These are phyloP conservation scores for Lepidurus apus DNA, from an alignment of 1,140 invertebrate species.

Conservation along the genomic window DNA sequence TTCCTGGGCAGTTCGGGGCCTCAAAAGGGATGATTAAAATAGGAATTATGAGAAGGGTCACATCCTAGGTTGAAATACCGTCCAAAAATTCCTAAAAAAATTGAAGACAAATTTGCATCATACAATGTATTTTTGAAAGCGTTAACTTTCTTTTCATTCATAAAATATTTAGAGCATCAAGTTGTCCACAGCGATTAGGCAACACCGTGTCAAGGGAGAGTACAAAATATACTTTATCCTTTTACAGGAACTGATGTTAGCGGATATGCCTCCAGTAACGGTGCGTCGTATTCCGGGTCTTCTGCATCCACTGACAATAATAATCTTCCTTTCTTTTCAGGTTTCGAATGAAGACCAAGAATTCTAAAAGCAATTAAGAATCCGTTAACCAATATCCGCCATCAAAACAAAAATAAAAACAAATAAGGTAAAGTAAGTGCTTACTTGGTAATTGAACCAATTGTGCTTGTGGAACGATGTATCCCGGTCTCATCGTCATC, in stretches of 20 bases:
- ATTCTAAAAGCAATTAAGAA: neutral
- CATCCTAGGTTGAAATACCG: too few relatives aligned
- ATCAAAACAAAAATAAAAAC: neutral
- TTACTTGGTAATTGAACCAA: neutral
- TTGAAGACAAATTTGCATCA: neutral
- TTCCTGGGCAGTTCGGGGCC: too few relatives aligned
- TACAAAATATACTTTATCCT: neutral
- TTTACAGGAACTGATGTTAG: neutral
- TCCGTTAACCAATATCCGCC: neutral
- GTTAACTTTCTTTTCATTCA: neutral
- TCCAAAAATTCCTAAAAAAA: too few relatives aligned
- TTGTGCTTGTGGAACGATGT: neutral
- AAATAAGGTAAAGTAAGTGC: neutral
- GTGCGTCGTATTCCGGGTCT: neutral
- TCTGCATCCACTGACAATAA: slow-evolving; percentile 4
- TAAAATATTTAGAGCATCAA: neutral
- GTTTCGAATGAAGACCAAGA: neutral
- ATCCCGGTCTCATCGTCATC: slow-evolving; percentile 43
- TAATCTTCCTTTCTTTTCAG: neutral
- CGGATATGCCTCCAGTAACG: neutral
- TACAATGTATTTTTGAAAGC: neutral
- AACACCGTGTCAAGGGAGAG: neutral
- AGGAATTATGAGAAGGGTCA: too few relatives aligned
- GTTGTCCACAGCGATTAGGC: neutral
- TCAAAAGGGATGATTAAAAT: too few relatives aligned